phyloP scores from a whole-genome alignment of 1,140 invertebrate species.

The Calliopsis andreniformis region DNA sequence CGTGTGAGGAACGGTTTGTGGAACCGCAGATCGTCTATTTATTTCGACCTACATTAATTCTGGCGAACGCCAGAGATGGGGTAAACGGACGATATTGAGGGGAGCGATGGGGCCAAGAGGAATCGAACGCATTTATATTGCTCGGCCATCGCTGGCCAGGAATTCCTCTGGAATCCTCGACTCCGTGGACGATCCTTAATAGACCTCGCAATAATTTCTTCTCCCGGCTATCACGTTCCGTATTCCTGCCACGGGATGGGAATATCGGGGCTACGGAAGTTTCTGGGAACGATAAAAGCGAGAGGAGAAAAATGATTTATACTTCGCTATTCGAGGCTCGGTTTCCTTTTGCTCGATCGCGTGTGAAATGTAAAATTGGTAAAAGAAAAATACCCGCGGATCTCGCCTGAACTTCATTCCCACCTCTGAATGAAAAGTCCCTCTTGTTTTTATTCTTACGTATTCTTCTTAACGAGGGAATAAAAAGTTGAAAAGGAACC shows the following conservation, averaged over 20 bases:
- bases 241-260: background rate
- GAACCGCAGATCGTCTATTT: conserved; percentile 36
- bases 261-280: background rate
- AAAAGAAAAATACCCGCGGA: no score
- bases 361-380: no score
- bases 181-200: conserved; percentile 43
- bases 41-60: conserved; percentile 39
- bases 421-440: no score
- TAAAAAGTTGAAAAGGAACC: background rate
- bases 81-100: background rate
- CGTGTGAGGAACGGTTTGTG: conserved; percentile 1
- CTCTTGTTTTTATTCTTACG: no score
- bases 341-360: no score
- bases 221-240: background rate
- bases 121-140: conserved; percentile 54
- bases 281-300: background rate
- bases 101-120: conserved; percentile 30
- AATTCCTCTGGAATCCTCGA: conserved; percentile 35
- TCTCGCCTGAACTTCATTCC: no score
- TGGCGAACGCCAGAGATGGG: background rate
- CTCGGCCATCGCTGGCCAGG: conserved; percentile 1
- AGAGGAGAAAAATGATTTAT: no score
- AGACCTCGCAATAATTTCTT: conserved; percentile 32
- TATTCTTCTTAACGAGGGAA: background rate
- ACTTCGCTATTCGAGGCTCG: no score